Evolutionary conservation across 2,888 invertebrate species (phyloP).

Genomic region (Micropterix aruncella): DNA sequence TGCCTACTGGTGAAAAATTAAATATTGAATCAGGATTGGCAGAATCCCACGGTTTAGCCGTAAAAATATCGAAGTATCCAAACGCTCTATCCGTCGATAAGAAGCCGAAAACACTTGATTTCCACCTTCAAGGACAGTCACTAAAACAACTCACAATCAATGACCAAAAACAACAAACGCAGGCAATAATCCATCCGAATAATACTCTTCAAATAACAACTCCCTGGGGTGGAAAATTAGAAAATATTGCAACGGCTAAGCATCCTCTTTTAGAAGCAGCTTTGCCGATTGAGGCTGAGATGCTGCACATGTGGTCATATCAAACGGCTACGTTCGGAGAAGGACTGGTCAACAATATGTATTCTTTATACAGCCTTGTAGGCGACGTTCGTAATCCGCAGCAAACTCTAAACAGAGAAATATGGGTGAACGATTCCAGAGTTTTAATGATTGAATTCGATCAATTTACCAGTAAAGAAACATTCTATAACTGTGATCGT

Average conservation of each 20-base stretch:
- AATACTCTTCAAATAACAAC: slow-evolving; percentile 64
- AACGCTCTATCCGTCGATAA: slow-evolving; percentile 37
- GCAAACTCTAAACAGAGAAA: slow-evolving; percentile 69
- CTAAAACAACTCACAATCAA: slow-evolving; percentile 55
- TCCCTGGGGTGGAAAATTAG: slow-evolving; percentile 59
- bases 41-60: slow-evolving; percentile 60
- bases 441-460: slow-evolving; percentile 88
- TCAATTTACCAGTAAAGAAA: slow-evolving; percentile 78
- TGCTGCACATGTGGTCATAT: slow-evolving; percentile 81
- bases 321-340: slow-evolving; percentile 69
- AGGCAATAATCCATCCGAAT: slow-evolving; percentile 63
- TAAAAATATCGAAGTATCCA: slow-evolving; percentile 58
- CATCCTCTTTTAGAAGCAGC: slow-evolving; percentile 75
- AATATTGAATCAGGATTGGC: slow-evolving; percentile 66
- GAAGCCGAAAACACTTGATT: slow-evolving; percentile 35
- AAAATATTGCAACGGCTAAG: slow-evolving; percentile 64
- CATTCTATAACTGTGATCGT: slow-evolving; percentile 74
- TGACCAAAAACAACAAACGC: slow-evolving; percentile 56
- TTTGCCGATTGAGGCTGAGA: slow-evolving; percentile 77
- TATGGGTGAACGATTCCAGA: slow-evolving; percentile 83
- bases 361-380: slow-evolving; percentile 66
- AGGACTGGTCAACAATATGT: slow-evolving; percentile 60
- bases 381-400: slow-evolving; percentile 78
- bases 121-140: slow-evolving; percentile 46
- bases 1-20: slow-evolving; percentile 85